These are phyloP conservation scores for Panulirus ornatus DNA, from an alignment of 1,140 invertebrate species.

Conservation along the genomic window DNA sequence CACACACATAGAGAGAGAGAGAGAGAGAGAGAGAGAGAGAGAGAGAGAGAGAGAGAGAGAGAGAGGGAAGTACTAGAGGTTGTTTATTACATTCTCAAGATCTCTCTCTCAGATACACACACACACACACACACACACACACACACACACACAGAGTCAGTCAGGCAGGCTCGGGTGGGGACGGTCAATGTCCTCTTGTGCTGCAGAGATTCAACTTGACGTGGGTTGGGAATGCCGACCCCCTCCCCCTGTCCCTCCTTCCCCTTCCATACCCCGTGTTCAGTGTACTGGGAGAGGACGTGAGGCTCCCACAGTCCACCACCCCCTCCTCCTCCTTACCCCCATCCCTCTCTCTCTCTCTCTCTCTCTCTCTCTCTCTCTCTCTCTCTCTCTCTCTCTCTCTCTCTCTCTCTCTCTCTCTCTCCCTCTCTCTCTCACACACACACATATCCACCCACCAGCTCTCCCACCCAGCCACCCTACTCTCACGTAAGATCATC, in stretches of 20 bases:
- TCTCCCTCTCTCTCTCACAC: neutral
- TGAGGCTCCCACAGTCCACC: neutral
- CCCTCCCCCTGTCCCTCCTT: conserved; percentile 10
- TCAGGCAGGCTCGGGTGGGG: neutral
- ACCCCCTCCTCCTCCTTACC: conserved; percentile 30
- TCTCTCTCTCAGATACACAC: neutral
- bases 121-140: conserved; percentile 21
- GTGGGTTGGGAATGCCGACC: conserved; percentile 23
- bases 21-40: neutral
- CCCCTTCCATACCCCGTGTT: conserved; percentile 4
- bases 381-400: neutral
- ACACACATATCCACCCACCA: too few relatives aligned
- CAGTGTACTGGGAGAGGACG: neutral
- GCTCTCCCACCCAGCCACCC: too few relatives aligned
- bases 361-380: neutral
- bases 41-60: too few relatives aligned
- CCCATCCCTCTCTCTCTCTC: neutral
- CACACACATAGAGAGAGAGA: too few relatives aligned
- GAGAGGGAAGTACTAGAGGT: too few relatives aligned
- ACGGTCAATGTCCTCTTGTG: conserved; percentile 9
- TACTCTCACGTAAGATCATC: too few relatives aligned
- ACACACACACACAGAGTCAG: conserved; percentile 24
- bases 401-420: neutral
- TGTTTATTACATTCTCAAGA: too few relatives aligned
- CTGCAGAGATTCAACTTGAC: neutral